Conservation (phyloP, 2,888 invertebrate genomes). For the Cosmorhoe ocellata region DNA sequence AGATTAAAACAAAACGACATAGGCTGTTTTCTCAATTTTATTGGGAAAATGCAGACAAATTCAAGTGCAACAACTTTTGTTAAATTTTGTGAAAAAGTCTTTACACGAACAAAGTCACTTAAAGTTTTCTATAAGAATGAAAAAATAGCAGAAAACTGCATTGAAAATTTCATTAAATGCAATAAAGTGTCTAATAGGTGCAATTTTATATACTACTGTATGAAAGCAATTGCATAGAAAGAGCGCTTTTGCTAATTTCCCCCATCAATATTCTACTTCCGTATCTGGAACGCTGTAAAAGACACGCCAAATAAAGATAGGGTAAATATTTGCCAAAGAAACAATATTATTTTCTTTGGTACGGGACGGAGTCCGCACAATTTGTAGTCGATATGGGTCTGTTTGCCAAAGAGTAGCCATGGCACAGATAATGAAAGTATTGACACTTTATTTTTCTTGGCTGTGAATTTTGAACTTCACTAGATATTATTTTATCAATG, state of each 20-base stretch:
- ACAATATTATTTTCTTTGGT: slow-evolving; percentile 79
- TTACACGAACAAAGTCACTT: no score
- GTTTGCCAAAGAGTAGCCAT: slow-evolving; percentile 52
- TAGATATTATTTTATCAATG: no score
- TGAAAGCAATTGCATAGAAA: slow-evolving; percentile 20
- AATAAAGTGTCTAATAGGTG: background rate
- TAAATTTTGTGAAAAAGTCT: no score
- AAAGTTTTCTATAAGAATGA: no score
- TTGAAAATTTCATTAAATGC: background rate
- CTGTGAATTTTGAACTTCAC: no score
- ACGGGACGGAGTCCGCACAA: slow-evolving; percentile 59
- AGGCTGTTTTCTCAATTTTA: no score
- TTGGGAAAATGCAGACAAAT: no score
- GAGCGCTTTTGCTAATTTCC: slow-evolving; percentile 28
- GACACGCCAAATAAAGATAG: slow-evolving; percentile 64
- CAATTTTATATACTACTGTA: slow-evolving; percentile 4
- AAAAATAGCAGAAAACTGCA: no score
- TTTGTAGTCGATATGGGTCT: slow-evolving; percentile 79
- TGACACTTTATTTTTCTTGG: no score
- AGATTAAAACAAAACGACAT: no score
- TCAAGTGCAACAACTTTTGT: no score
- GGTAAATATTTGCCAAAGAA: slow-evolving; percentile 79
- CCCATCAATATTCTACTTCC: slow-evolving; percentile 43
- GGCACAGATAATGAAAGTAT: slow-evolving; percentile 27
- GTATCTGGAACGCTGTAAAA: slow-evolving; percentile 47